Conservation (phyloP, 2,797 vertebrate species). For the Cephalopachus bancanus region DNA sequence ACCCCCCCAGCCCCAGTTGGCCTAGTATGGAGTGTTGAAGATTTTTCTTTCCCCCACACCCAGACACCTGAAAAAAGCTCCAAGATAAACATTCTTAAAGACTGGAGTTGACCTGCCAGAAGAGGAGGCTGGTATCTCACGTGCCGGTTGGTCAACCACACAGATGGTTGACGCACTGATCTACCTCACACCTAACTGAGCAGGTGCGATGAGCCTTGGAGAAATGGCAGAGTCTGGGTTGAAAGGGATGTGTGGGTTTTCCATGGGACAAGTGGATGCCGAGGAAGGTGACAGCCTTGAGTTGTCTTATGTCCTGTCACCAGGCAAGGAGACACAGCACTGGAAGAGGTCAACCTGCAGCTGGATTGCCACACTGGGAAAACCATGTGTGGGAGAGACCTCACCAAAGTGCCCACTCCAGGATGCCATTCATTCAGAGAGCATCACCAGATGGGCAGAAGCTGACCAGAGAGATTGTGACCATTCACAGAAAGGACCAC, state of each 20-base stretch:
- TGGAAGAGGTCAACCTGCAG: background rate
- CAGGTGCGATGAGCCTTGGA: background rate
- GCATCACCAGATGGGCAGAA: background rate
- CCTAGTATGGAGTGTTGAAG: background rate
- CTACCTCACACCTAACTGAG: background rate
- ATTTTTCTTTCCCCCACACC: background rate
- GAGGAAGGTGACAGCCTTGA: background rate
- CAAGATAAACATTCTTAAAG: background rate
- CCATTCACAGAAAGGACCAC: background rate
- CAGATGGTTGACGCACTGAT: background rate
- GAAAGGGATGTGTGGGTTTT: background rate
- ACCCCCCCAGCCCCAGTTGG: background rate
- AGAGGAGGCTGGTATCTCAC: background rate
- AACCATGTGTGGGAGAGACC: background rate
- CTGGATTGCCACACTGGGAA: too few species aligned
- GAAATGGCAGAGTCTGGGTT: background rate
- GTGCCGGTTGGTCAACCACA: background rate
- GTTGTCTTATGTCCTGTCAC: background rate
- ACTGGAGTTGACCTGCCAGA: background rate
- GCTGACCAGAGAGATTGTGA: background rate
- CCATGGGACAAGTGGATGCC: background rate
- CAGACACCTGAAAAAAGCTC: background rate
- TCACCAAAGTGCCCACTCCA: background rate
- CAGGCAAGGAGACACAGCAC: too few species aligned
- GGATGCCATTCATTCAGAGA: background rate